These are phyloP conservation scores for Halichoerus grypus DNA, from an alignment of 2,113 vertebrate species.

Conservation along the genomic window DNA sequence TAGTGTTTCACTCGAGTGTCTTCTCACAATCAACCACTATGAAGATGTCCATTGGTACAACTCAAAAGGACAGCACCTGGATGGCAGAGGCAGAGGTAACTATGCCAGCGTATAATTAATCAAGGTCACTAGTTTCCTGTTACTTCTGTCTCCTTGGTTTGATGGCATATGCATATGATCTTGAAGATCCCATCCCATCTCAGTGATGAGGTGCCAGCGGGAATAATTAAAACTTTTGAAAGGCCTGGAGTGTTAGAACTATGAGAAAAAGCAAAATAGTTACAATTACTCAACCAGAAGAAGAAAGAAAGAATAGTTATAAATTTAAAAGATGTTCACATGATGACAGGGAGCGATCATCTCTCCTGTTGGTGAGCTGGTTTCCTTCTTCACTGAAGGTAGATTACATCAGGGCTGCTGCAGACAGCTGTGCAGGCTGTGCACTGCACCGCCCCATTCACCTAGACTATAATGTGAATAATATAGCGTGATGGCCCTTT, in stretches of 20 bases:
- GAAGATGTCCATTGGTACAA: slow-evolving; percentile 93
- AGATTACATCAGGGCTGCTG: background rate
- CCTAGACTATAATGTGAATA: background rate
- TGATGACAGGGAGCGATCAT: background rate
- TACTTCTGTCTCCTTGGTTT: background rate
- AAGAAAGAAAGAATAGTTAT: background rate
- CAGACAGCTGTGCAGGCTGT: background rate
- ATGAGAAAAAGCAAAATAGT: slow-evolving; percentile 5
- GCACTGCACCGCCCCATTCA: too few relatives aligned
- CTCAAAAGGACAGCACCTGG: slow-evolving; percentile 90
- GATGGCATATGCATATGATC: background rate
- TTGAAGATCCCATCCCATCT: background rate
- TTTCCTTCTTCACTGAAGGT: slow-evolving; percentile 2
- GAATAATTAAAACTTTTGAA: background rate
- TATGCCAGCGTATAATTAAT: slow-evolving; percentile 14
- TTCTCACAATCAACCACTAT: slow-evolving; percentile 86
- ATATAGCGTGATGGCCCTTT: background rate
- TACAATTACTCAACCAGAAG: slow-evolving; percentile 37
- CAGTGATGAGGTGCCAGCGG: background rate
- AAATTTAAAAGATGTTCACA: background rate
- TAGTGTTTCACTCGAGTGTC: slow-evolving; percentile 92
- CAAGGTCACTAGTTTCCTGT: background rate
- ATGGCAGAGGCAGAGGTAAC: slow-evolving; percentile 87
- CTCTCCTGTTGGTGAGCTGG: background rate
- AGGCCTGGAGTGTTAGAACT: background rate